Conservation (phyloP, 2,113 vertebrate genomes). For the Platysternon megacephalum region DNA sequence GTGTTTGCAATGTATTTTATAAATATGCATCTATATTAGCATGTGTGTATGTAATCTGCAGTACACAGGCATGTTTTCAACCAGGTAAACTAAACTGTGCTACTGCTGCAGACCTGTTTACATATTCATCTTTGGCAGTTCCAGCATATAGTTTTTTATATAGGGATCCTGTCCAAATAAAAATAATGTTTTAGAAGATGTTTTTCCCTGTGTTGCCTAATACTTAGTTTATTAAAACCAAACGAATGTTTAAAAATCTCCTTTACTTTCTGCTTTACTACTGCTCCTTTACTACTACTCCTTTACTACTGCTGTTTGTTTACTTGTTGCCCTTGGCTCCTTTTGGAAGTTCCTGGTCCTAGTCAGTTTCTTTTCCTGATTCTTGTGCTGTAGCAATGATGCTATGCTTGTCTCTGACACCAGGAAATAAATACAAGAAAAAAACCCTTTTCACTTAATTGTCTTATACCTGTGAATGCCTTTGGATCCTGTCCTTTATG, state of each 20-base stretch:
- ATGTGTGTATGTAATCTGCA: background rate
- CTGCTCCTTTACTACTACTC: too few relatives aligned
- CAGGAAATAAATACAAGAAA: conserved; percentile 26
- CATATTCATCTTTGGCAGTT: background rate
- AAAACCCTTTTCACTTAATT: background rate
- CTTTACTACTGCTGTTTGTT: conserved; percentile 43
- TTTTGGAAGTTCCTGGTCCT: background rate
- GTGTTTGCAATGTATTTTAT: conserved; percentile 34
- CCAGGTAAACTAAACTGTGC: background rate
- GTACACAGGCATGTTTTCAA: conserved; percentile 7
- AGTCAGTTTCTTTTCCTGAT: background rate
- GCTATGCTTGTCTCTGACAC: conserved; percentile 14
- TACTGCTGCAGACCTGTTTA: background rate
- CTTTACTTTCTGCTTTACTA: conserved; percentile 14
- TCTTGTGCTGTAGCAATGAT: background rate
- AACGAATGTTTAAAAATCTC: conserved; percentile 58
- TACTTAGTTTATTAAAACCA: conserved; percentile 47
- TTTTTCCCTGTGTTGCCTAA: conserved; percentile 23
- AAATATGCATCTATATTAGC: background rate
- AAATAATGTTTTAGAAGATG: conserved; percentile 19
- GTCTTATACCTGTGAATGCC: background rate
- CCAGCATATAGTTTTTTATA: background rate
- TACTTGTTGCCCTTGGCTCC: conserved; percentile 29
- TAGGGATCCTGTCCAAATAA: background rate
- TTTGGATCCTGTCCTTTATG: conserved; percentile 42